Evolutionary conservation across 1,140 invertebrate genomes (phyloP), one percentile per base, ranked within the genome.

Genomic region (Drosophila mojavensis): DNA sequence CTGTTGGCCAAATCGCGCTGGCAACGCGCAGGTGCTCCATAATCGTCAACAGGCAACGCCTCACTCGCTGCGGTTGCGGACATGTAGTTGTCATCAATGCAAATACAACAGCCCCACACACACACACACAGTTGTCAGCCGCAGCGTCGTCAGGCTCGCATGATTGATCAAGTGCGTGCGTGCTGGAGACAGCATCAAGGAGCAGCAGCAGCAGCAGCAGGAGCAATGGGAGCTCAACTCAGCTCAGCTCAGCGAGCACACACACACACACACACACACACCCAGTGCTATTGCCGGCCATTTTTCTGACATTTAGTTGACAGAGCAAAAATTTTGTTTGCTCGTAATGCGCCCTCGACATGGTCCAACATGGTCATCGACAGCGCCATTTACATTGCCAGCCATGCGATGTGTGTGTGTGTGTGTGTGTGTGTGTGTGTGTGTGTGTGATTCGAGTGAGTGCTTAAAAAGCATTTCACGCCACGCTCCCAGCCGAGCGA

Each of bases 241-340:
- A 15, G 41, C 41, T 5, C 41, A 45, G 15, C 73, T 64, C 64
- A 65, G 69, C 53, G 51, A 24, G 20, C 20, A 24, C 20, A 1
- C 20, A 24, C 20, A 24, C 20, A 24, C 20, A 20, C 20, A 24
- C 17, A 17, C 17, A 17, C 26, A 28, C 26, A 28, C 26, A 28
- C 26, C 26, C 28, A 62, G 63, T 67, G 48, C 72, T 71, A 73
- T 56, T 82, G 65, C 71, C 76, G 66, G 76, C 77, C 83, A 88
- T 88, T 88, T 88, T 88, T 89, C 83, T 88, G 83, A 88, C 83
- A 88, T 88, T 88, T 88, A 88, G 83, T 88, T 89, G 83, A 88
- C 83, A 88, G 84, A 78, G 80, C 80, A 89, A 47, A 62, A 89
- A 88, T 89, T 88, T 89, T 89, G 84, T 88, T 89, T 88, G 83